These are phyloP conservation scores for Drosophila neocordata DNA, from an alignment of 1,140 invertebrate genomes.

Conservation along the genomic window DNA sequence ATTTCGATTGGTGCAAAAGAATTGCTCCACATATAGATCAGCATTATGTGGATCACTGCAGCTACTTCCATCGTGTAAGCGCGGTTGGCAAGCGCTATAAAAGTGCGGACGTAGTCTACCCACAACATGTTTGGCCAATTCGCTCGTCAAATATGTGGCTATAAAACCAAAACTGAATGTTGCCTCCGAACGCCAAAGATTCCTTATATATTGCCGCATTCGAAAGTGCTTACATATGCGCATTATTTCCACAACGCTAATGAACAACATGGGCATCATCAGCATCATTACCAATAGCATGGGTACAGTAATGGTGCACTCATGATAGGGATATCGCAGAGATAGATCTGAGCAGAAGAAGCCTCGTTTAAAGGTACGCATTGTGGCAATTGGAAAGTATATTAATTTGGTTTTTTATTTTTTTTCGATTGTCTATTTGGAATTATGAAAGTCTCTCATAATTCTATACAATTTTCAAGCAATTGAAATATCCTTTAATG, in stretches of 20 bases:
- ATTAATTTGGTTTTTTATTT: background rate
- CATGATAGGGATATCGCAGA: slow-evolving; percentile 71
- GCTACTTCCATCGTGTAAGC: slow-evolving; percentile 83
- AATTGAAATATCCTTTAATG: no score
- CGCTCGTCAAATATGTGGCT: slow-evolving; percentile 73
- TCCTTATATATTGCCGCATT: slow-evolving; percentile 63
- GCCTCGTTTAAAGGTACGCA: slow-evolving; percentile 74
- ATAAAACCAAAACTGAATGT: slow-evolving; percentile 79
- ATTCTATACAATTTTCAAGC: no score
- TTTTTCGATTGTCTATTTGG: background rate
- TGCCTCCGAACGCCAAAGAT: slow-evolving; percentile 64
- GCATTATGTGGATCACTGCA: slow-evolving; percentile 85
- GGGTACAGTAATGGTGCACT: slow-evolving; percentile 76
- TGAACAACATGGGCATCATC: slow-evolving; percentile 74
- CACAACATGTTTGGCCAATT: slow-evolving; percentile 74
- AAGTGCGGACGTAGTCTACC: slow-evolving; percentile 72
- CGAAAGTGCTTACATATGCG: slow-evolving; percentile 70
- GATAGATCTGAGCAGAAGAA: slow-evolving; percentile 75
- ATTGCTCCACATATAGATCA: slow-evolving; percentile 87
- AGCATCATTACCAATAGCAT: slow-evolving; percentile 76
- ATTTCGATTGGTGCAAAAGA: slow-evolving; percentile 85
- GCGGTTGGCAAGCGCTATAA: slow-evolving; percentile 86
- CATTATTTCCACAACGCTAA: slow-evolving; percentile 76
- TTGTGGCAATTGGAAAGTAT: slow-evolving; percentile 17
- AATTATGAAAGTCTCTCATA: no score